phyloP scores from a whole-genome alignment of 2,113 vertebrate species.

The Ascaphus truei region DNA sequence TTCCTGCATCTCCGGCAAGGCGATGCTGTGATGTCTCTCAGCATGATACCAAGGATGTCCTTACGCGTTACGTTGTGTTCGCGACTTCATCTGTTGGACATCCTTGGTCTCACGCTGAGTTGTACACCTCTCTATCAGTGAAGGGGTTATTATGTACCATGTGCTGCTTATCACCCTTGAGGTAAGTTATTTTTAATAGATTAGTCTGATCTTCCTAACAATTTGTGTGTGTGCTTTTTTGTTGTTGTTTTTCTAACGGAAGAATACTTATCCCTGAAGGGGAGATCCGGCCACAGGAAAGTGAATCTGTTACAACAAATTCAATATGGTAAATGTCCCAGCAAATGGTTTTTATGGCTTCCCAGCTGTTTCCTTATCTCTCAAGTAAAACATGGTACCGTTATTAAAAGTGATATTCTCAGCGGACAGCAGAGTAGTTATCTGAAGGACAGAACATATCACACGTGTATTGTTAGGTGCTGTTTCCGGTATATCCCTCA shows the following conservation, averaged over 20 bases:
- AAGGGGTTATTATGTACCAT: not conserved
- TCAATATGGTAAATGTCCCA: not conserved
- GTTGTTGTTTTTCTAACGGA: no score
- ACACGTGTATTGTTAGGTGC: no score
- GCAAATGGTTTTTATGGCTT: not conserved
- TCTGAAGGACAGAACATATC: no score
- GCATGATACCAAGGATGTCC: no score
- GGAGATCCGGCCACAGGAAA: not conserved
- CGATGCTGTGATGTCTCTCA: no score
- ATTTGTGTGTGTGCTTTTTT: not conserved
- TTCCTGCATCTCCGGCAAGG: no score
- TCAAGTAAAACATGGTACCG: not conserved
- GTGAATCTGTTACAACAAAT: not conserved
- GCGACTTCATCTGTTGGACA: no score
- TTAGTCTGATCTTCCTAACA: not conserved
- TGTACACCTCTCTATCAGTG: not conserved
- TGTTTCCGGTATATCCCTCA: no score
- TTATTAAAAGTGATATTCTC: slow-evolving; percentile 12
- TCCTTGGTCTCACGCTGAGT: no score
- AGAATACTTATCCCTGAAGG: not conserved
- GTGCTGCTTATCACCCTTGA: not conserved
- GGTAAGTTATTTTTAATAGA: not conserved
- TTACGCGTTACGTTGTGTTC: no score
- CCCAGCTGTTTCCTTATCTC: slow-evolving; percentile 2
- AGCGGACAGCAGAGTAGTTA: not conserved